phyloP scores from a whole-genome alignment of 2,113 vertebrate genomes.

The Brevimyrus niger region DNA sequence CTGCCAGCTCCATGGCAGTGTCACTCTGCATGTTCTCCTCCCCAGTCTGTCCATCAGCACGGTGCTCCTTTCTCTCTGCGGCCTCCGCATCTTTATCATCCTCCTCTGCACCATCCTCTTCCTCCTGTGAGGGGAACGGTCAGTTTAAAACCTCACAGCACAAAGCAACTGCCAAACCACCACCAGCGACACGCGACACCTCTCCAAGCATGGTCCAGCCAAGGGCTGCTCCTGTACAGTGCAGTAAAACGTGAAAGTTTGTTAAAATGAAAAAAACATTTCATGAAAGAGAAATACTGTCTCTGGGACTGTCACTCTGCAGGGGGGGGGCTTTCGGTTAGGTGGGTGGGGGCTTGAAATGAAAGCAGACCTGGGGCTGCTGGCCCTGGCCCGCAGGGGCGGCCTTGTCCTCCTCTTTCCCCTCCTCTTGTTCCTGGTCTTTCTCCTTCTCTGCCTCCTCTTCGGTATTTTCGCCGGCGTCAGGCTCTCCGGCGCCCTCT shows the following conservation, averaged over 20 bases:
- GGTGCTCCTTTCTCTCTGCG: conserved; percentile 72
- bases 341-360: neutral
- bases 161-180: neutral
- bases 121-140: conserved; percentile 33
- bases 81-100: conserved; percentile 64
- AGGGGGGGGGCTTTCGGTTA: neutral
- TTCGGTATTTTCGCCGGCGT: conserved; percentile 32
- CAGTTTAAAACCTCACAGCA: neutral
- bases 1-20: conserved; percentile 79
- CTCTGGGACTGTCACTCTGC: too few relatives aligned
- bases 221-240: neutral
- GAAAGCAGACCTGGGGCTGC: conserved; percentile 67
- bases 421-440: conserved; percentile 39
- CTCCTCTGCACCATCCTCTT: conserved; percentile 52
- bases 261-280: neutral
- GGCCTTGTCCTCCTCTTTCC: conserved; percentile 46
- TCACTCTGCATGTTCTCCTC: conserved; percentile 82
- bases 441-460: conserved; percentile 42
- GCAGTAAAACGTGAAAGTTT: neutral
- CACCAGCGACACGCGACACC: neutral
- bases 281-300: neutral
- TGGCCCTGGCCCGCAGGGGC: conserved; percentile 57
- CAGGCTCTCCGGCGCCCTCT: conserved; percentile 39
- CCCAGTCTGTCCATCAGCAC: conserved; percentile 70
- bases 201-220: neutral